A percentile compares a stretch with the other conserved stretches of the same genome.
phyloP scores from a whole-genome alignment of 2,888 invertebrate genomes.

The Synanthedon tipuliformis region DNA sequence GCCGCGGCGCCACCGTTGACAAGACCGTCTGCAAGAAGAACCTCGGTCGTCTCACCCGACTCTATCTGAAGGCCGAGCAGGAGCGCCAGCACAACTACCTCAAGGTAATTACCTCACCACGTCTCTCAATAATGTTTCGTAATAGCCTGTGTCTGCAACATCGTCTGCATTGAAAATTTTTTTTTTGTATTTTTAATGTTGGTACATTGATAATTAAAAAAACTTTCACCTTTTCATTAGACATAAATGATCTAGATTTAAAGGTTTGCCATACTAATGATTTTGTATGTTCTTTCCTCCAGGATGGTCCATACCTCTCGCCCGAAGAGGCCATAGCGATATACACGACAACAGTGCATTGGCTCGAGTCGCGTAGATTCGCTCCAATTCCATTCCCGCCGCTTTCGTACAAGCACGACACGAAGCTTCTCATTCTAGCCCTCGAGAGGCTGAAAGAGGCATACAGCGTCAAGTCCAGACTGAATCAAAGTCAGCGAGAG shows the following conservation, averaged over 20 bases:
- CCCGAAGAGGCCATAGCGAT: conserved; percentile 99
- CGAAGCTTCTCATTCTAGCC: conserved; percentile 96
- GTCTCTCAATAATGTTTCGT: too few species aligned
- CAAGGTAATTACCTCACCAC: conserved; percentile 70
- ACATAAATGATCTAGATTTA: not conserved
- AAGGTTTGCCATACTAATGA: not conserved
- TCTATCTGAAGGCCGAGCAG: conserved; percentile 98
- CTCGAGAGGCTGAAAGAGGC: conserved; percentile 97
- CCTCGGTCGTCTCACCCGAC: conserved; percentile 94
- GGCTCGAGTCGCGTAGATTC: conserved; percentile 98
- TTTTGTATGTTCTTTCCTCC: conserved; percentile 3
- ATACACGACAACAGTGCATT: conserved; percentile 99
- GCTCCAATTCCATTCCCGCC: conserved; percentile 99
- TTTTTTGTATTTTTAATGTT: too few species aligned
- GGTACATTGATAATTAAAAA: too few species aligned
- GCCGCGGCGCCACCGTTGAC: conserved; percentile 99
- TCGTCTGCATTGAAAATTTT: too few species aligned
- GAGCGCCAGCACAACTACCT: conserved; percentile 99
- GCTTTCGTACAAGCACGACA: conserved; percentile 99
- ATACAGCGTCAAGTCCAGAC: conserved; percentile 94
- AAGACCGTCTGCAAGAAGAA: conserved; percentile 99
- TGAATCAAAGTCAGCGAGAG: conserved; percentile 99
- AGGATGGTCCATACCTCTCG: conserved; percentile 98
- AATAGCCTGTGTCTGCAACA: too few species aligned
- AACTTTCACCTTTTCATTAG: too few species aligned